Evolutionary conservation across 2,888 invertebrate species (phyloP).

Genomic region (Dasypolia templi): DNA sequence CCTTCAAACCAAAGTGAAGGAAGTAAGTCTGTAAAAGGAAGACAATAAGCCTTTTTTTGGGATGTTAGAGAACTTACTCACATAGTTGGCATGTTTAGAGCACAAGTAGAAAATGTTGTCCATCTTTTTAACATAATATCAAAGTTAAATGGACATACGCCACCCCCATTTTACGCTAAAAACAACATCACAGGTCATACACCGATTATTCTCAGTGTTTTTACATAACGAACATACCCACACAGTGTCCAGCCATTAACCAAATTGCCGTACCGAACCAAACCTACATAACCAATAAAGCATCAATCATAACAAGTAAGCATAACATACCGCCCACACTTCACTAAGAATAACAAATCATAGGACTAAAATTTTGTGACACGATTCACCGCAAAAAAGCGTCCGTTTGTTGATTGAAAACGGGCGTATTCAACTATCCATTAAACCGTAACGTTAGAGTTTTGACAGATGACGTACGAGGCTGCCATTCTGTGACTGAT

Average conservation of each 20-base stretch:
- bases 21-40: not conserved
- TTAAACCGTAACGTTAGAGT: constrained; percentile 79
- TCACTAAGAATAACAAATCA: constrained; percentile 66
- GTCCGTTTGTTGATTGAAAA: constrained; percentile 78
- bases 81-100: not conserved
- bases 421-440: constrained; percentile 84
- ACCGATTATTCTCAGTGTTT: constrained; percentile 22
- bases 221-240: constrained; percentile 37
- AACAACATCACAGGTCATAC: constrained; percentile 26
- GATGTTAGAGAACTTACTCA: not conserved
- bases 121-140: not conserved
- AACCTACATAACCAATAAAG: constrained; percentile 49
- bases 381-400: constrained; percentile 76
- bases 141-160: not conserved
- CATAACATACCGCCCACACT: constrained; percentile 68
- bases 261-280: constrained; percentile 45
- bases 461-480: constrained; percentile 83
- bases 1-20: not conserved
- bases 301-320: constrained; percentile 75
- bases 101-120: not conserved
- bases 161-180: not conserved
- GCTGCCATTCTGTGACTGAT: constrained; percentile 75
- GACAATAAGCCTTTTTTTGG: not conserved
- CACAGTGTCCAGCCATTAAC: constrained; percentile 36
- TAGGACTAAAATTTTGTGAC: constrained; percentile 72